Percentiles rank a stretch among this genome's conserved stretches.
Conservation (phyloP, 2,888 invertebrate species). For the Cephus runcator region DNA sequence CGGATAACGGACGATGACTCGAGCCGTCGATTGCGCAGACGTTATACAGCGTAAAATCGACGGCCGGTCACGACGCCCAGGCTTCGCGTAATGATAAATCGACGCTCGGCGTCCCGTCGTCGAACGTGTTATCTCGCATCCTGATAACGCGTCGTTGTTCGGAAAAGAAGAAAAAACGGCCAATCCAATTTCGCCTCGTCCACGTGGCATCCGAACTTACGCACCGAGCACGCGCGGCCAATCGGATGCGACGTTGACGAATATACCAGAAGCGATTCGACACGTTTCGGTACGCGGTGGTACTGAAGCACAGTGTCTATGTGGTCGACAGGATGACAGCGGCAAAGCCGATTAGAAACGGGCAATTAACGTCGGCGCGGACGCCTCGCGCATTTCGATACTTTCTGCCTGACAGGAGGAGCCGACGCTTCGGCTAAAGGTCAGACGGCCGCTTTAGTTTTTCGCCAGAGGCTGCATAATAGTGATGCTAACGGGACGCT, state of each 20-base stretch:
- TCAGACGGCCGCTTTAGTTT: neutral
- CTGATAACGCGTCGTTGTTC: neutral
- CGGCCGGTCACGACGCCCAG: neutral
- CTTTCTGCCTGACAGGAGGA: neutral
- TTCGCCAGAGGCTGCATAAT: constrained; percentile 8
- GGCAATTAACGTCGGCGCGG: neutral
- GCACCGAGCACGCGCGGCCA: constrained; percentile 6
- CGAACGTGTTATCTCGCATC: neutral
- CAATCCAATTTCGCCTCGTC: neutral
- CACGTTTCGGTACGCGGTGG: neutral
- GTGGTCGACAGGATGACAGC: neutral
- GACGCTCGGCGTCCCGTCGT: neutral
- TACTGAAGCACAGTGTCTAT: neutral
- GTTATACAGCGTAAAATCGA: neutral
- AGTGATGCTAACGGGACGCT: constrained; percentile 1
- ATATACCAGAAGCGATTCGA: neutral
- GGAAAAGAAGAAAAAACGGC: neutral
- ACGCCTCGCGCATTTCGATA: neutral
- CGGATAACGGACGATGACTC: neutral
- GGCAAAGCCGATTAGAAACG: neutral
- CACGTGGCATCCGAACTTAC: neutral
- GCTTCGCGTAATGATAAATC: neutral
- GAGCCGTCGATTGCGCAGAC: neutral
- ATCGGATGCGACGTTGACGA: constrained; percentile 2
- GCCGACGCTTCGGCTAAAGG: neutral